Base-by-base conservation (phyloP, 2,113 vertebrate species). In the Baryphthengus martii region DNA sequence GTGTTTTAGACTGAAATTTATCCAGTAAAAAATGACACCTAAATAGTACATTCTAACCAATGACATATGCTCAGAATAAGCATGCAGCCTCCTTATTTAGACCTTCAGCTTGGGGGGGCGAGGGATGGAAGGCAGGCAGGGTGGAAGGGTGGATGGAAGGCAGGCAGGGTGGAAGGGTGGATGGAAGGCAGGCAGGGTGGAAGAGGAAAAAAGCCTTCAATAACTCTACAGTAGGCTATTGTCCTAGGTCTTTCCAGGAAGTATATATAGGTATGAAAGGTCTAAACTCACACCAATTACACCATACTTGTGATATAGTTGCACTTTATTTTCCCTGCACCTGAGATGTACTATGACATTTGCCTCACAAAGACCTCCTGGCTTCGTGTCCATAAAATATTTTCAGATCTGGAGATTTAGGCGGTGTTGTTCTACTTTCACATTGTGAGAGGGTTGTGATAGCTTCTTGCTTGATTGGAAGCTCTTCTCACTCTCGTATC, bases 121-220 rank as follows among this genome's bases (percentile, higher is more conserved):
- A 6, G 35, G 39, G 9, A 49, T 17, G 12, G 10, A 8, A 33
- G 25, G n/a, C n/a, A n/a, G n/a, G n/a, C n/a, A n/a, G n/a, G 62
- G 31, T 13, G 31, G 26, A 52, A 6, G 8, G 50, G 16, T 13
- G 21, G 47, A 21, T 45, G 44, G 44, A 7, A 33, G 25, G n/a
- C n/a, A n/a, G n/a, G n/a, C n/a, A n/a, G n/a, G 62, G 31, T 13
- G 31, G 26, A 52, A 6, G 8, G 50, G 16, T 13, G n/a, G n/a
- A n/a, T n/a, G n/a, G n/a, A n/a, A n/a, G n/a, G n/a, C n/a, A n/a
- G n/a, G n/a, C n/a, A n/a, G n/a, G n/a, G n/a, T n/a, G n/a, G n/a
- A n/a, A n/a, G n/a, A n/a, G 5, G 21, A 10, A 40, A 52, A 65
- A 29, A 0, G 0, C 13, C 15, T 77, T 18, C 21, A 24, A 6